Evolutionary conservation across 2,888 invertebrate species (phyloP).

Genomic region (Microctonus aethiopoides): DNA sequence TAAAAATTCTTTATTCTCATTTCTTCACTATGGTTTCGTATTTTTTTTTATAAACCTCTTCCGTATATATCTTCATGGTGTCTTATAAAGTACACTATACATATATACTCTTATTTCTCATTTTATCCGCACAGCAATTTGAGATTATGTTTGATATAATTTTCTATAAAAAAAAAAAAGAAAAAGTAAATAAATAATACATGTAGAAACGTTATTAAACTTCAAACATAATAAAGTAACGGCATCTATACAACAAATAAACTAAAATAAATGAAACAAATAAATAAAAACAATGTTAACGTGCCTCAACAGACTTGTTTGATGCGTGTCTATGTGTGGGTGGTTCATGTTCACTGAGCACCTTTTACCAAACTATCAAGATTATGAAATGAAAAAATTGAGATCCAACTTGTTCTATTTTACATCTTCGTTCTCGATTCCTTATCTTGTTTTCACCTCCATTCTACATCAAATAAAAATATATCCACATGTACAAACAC

Average conservation of each 20-base stretch:
- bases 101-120: background rate
- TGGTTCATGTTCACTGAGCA: conserved; percentile 12
- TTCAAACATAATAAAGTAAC: background rate
- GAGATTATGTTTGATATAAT: background rate
- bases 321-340: too few relatives aligned
- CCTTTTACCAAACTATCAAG: background rate
- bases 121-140: background rate
- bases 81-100: too few relatives aligned
- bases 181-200: too few relatives aligned
- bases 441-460: background rate
- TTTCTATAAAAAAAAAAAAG: too few relatives aligned
- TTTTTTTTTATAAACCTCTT: background rate
- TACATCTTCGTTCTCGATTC: background rate
- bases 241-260: background rate
- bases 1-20: background rate
- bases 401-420: conserved; percentile 20
- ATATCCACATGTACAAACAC: too few relatives aligned
- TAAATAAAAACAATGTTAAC: conserved; percentile 10
- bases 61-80: background rate
- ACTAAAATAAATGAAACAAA: conserved; percentile 8
- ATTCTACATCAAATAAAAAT: background rate
- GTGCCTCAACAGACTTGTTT: too few relatives aligned
- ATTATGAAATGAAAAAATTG: background rate
- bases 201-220: too few relatives aligned
- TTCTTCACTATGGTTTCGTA: background rate